Evolutionary conservation across 2,797 vertebrate genomes (phyloP), one percentile per base, ranked within the genome.

Genomic region (Numenius phaeopus): DNA sequence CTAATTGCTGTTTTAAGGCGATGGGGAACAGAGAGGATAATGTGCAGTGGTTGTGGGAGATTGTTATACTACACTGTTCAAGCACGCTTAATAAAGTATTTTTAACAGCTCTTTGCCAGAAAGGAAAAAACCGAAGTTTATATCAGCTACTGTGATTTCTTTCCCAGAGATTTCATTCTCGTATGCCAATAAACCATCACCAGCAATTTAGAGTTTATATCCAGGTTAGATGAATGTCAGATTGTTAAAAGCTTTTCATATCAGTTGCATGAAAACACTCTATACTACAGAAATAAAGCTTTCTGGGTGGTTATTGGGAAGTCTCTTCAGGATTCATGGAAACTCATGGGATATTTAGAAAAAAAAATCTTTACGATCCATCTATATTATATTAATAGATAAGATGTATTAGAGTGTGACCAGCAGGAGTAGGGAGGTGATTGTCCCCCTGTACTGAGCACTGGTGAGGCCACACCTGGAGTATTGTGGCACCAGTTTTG

Each of bases 1-100:
- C 94, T 97, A 98, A 98, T 96, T 98, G 96, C 90, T 96, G 77
- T 76, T 97, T 96, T 96, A 98, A 97, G 70, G 71, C 95, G 94
- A 59, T 57, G 42, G 76, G 24, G 62, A 97, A 95, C 81, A 54
- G 20, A 72, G 58, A 81, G 37, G 62, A 94, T 97, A 94, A 97
- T 75, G 19, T 83, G 30, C 73, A 97, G 92, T 78, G 88, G 89
- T 89, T 97, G 65, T 55, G 82, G 52, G 50, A 92, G 79, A 69
- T 24, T 89, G 76, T 71, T 95, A 57, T 30, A 70, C 67, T 77
- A 39, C 58, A 66, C 52, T 76, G 72, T 73, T 95, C 94, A 97
- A 93, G 75, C 32, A 30, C 0, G 3, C 23, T 82, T 83, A 95
- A 81, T 85, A 71, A 87, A 91, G 27, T 71, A 64, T 78, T 92